These are phyloP conservation scores for Calephelis perditalis DNA, from an alignment of 2,888 invertebrate species.

Conservation along the genomic window DNA sequence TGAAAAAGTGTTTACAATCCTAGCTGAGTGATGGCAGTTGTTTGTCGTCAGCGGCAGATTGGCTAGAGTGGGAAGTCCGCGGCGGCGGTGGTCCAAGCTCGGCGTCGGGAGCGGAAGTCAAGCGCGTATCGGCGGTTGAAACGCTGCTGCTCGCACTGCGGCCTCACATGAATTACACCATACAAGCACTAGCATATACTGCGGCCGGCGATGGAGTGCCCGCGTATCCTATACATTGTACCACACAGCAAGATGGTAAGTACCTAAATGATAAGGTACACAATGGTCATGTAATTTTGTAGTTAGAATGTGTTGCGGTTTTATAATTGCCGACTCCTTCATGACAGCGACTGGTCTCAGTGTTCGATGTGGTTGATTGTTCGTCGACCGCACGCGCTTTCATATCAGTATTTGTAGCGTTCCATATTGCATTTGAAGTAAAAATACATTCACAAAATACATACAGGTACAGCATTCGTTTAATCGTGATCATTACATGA, in stretches of 20 bases:
- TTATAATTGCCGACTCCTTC: too few species aligned
- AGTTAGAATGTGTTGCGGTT: too few species aligned
- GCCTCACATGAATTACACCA: slow-evolving; percentile 92
- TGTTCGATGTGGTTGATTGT: too few species aligned
- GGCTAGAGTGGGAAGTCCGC: slow-evolving; percentile 71
- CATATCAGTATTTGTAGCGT: too few species aligned
- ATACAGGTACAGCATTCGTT: too few species aligned
- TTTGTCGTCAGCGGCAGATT: slow-evolving; percentile 73
- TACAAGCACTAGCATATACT: slow-evolving; percentile 91
- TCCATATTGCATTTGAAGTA: too few species aligned
- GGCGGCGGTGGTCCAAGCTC: slow-evolving; percentile 46
- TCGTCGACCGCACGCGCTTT: too few species aligned
- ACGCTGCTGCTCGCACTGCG: slow-evolving; percentile 88
- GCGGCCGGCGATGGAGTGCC: slow-evolving; percentile 90
- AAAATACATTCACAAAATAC: too few species aligned
- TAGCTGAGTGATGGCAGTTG: slow-evolving; percentile 73
- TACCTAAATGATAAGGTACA: slow-evolving; percentile 10
- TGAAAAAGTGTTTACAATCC: slow-evolving; percentile 37
- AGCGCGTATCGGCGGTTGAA: slow-evolving; percentile 87
- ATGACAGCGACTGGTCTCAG: too few species aligned
- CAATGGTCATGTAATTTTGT: too few species aligned
- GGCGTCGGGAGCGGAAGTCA: slow-evolving; percentile 81
- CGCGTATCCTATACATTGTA: slow-evolving; percentile 87
- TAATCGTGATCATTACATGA: too few species aligned
- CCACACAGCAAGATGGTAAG: slow-evolving; percentile 91